Evolutionary conservation across 2,888 invertebrate species (phyloP).

Genomic region (Cylloceria caligata): DNA sequence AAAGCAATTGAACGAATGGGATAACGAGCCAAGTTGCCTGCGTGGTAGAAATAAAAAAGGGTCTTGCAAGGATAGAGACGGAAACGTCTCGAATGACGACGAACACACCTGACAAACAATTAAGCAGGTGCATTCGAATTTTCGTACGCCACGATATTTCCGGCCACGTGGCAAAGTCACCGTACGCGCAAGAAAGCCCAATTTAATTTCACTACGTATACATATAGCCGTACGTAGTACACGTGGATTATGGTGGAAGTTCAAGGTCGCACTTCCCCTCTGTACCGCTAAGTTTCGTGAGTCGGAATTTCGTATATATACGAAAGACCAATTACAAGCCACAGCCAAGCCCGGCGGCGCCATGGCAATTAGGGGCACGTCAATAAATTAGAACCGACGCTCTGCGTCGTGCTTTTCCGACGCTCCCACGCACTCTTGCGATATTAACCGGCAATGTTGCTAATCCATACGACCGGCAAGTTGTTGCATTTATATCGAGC

Average conservation of each 20-base stretch:
- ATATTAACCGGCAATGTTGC: neutral
- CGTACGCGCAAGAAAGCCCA: neutral
- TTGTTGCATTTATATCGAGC: constrained; percentile 45
- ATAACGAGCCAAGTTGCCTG: neutral
- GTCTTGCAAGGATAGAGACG: neutral
- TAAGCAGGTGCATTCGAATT: neutral
- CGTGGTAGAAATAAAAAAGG: neutral
- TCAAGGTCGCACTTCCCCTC: constrained; percentile 26
- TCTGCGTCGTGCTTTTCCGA: constrained; percentile 22
- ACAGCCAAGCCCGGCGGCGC: constrained; percentile 44
- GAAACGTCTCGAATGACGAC: neutral
- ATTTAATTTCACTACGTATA: neutral
- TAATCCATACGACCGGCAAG: neutral
- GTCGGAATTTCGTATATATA: constrained; percentile 2
- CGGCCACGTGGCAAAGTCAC: neutral
- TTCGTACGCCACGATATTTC: neutral
- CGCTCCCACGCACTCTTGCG: neutral
- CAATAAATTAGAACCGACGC: constrained; percentile 62
- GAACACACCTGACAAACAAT: neutral
- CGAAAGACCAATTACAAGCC: constrained; percentile 55
- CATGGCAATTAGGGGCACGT: constrained; percentile 61
- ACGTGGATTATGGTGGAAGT: neutral
- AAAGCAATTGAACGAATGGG: neutral
- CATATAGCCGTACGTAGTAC: neutral
- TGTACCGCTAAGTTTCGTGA: constrained; percentile 2